Base-by-base conservation (phyloP, 2,113 vertebrate species). In the Triplophysa tibetana region DNA sequence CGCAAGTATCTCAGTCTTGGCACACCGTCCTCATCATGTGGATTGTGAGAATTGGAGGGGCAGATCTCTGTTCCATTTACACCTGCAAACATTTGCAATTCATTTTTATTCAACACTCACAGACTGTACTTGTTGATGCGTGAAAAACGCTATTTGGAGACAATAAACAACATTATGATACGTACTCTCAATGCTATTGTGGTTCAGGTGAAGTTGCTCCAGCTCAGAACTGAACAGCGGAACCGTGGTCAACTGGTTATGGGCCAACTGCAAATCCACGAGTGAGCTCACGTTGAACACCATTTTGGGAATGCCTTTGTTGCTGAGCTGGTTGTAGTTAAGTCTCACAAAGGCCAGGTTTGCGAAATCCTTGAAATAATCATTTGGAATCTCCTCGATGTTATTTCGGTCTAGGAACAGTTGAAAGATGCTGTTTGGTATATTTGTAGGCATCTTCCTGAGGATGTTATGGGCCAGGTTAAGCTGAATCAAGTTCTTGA, bases 21-120 rank as follows among this genome's bases (percentile, higher is more conserved):
- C 1, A 91, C 84, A 0, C 84, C 38, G 11, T 87, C 90, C 43
- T 91, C 82, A 48, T 98, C 91, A 0, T 88, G 52, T 0, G 87
- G 5, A 2, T 92, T 86, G 14, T 84, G 91, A 12, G 87, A 75
- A 8, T 79, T 87, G 19, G 61, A 65, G 63, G 97, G 97, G 86
- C 97, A 99, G 83, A 99, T 92, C 89, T 94, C 93, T 0, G 96
- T 97, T 29, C 97, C 97, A 0, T 99, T 98, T 92, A 99, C 94
- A 50, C 90, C 97, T 99, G 85, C 9, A 12, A 29, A 65, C 79
- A 77, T 61, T 4, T 33, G 33, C 33, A 80, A 81, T 54, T 70
- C 75, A 24, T 21, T 54, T 17, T 63, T 13, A 17, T 38, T 76
- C 2, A 62, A 50, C 73, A 24, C 1, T 62, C 41, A 6, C 23